These are phyloP conservation scores for Cinclus mexicanus DNA, from an alignment of 2,113 vertebrate species.

Conservation along the genomic window DNA sequence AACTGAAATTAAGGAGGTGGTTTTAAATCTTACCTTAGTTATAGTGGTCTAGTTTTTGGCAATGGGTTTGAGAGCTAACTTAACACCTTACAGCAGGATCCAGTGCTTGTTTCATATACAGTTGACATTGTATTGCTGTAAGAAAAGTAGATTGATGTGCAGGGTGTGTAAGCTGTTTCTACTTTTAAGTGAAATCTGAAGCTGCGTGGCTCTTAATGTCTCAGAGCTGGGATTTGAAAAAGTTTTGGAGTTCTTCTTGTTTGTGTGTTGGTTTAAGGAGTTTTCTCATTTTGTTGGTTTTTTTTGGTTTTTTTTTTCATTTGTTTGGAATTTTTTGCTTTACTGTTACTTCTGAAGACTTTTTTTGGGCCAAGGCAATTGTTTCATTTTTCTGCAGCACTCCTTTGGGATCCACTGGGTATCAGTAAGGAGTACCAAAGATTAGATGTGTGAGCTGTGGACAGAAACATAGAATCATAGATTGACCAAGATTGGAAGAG, in stretches of 20 bases:
- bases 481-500: background rate
- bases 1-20: background rate
- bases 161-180: background rate
- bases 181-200: background rate
- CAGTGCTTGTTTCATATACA: background rate
- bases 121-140: background rate
- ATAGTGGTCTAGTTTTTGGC: background rate
- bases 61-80: background rate
- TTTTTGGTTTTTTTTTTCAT: background rate
- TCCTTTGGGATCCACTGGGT: background rate
- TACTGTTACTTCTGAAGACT: background rate
- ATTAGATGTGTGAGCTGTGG: background rate
- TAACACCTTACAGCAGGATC: background rate
- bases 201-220: background rate
- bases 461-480: background rate
- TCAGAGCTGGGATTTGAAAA: background rate
- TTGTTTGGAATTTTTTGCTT: background rate
- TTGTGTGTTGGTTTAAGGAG: background rate
- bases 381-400: background rate
- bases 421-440: background rate
- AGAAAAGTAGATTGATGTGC: background rate
- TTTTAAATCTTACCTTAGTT: background rate
- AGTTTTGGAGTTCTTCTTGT: background rate
- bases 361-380: background rate
- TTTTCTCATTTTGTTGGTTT: background rate